Base-by-base conservation (phyloP, 2,888 invertebrate species). In the Parnassius apollo region DNA sequence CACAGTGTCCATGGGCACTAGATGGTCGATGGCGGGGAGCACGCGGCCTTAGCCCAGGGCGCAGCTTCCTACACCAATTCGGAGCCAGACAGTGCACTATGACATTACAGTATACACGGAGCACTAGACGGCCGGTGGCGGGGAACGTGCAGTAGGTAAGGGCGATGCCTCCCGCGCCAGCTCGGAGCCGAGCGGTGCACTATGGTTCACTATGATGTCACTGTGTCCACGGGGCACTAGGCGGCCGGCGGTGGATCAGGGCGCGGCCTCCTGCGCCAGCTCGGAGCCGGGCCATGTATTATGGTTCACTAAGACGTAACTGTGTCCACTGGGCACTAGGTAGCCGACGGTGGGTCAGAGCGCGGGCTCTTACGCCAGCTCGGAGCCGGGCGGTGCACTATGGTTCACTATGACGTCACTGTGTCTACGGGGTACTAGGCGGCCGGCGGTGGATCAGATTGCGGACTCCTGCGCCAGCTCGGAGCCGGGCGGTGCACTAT, bases 121-220 rank as follows among this genome's bases (percentile, higher is more conserved):
- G 35, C 44, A 44, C 49, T 9, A 7, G 49, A 52, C 64, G 10
- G 46, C 2, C 50, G 52, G 65, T 52, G 80, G 75, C 25, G 88
- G 86, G 88, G 18, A 18, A 1, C 18, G 18, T 18, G 18, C 18
- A 55, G 45, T 45, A 45, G 72, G 58, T 91, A 91, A 92, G 76
- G 92, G 92, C 51, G 83, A 78, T 46, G 92, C 92, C 70, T 92
- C 92, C 70, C 91, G 64, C 76, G 81, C 2, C 44, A 56, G 46
- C 56, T 56, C 67, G 35, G 4, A 35, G 35, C 7, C 7, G 35
- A 0, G 35, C 4, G 35, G 35, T 35, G 35, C 35, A 35, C 35
- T 35, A 7, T 35, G 35, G 7, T 35, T 35, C 35, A 35, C 35
- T 4, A 35, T 35, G 35, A 35, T 4, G 1, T 35, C 35, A 35